phyloP scores from a whole-genome alignment of 2,888 invertebrate species.

The Agrotis puta region DNA sequence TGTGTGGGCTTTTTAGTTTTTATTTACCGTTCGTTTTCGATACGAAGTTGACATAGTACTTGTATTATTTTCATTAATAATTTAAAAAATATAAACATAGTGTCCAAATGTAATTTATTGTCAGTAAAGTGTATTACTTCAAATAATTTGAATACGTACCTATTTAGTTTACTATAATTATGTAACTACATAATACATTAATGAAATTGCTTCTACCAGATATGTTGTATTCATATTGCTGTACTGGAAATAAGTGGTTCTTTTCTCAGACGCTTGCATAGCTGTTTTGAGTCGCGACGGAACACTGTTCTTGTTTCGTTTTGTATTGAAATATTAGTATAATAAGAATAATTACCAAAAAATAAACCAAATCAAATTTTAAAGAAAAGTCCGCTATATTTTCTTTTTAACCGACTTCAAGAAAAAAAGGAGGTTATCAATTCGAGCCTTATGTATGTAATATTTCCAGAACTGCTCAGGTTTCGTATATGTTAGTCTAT shows the following conservation, averaged over 20 bases:
- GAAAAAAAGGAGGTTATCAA: too few species aligned
- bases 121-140: not conserved
- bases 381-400: too few species aligned
- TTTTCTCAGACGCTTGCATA: not conserved
- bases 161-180: not conserved
- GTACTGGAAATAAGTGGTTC: not conserved
- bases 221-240: not conserved
- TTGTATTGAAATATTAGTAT: not conserved
- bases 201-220: not conserved
- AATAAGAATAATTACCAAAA: not conserved
- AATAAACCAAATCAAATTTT: too few species aligned
- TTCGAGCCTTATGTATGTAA: too few species aligned
- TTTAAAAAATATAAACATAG: too few species aligned
- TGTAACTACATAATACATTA: not conserved
- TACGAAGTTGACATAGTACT: not conserved
- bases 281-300: not conserved
- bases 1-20: too few species aligned
- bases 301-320: not conserved
- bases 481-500: too few species aligned
- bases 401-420: too few species aligned
- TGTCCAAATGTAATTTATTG: not conserved
- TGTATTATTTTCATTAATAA: not conserved
- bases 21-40: not conserved
- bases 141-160: constrained; percentile 3
- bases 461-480: too few species aligned